Percentiles rank a stretch among this genome's conserved stretches.
These are phyloP conservation scores for Sarcophaga bullata DNA, from an alignment of 1,140 invertebrate genomes.

Conservation along the genomic window DNA sequence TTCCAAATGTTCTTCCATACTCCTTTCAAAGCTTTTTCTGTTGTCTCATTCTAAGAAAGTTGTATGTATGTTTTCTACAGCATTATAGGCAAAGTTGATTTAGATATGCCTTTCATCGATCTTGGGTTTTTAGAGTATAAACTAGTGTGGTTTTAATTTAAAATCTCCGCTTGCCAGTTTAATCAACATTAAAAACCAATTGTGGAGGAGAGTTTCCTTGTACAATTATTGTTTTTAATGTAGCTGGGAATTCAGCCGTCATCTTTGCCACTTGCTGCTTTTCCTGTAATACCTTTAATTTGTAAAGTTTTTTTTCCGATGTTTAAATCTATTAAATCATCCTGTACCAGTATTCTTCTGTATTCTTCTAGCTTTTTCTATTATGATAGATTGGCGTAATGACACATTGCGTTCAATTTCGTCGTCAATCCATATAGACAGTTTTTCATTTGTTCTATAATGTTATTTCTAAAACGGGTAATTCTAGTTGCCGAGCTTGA, in stretches of 20 bases:
- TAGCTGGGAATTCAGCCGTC: background rate
- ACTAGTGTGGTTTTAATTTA: background rate
- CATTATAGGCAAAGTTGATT: background rate
- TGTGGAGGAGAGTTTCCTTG: background rate
- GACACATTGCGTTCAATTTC: background rate
- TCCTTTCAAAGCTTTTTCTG: slow-evolving; percentile 1
- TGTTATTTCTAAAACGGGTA: slow-evolving; percentile 1
- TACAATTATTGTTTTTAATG: background rate
- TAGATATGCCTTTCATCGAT: background rate
- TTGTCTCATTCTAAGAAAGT: background rate
- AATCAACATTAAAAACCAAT: slow-evolving; percentile 1
- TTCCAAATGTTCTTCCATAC: background rate
- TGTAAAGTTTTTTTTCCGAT: background rate
- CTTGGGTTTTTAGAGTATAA: background rate
- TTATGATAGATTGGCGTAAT: background rate
- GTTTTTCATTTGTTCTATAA: background rate
- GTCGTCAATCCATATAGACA: background rate
- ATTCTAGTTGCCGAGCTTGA: background rate
- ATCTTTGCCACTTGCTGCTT: background rate
- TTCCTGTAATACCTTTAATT: background rate
- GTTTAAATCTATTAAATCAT: slow-evolving; percentile 2
- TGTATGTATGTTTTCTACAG: background rate
- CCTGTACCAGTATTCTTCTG: background rate
- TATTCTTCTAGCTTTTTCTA: background rate
- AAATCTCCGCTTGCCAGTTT: background rate